Evolutionary conservation across 2,113 vertebrate species (phyloP).

Genomic region (Herpetotheres cachinnans): DNA sequence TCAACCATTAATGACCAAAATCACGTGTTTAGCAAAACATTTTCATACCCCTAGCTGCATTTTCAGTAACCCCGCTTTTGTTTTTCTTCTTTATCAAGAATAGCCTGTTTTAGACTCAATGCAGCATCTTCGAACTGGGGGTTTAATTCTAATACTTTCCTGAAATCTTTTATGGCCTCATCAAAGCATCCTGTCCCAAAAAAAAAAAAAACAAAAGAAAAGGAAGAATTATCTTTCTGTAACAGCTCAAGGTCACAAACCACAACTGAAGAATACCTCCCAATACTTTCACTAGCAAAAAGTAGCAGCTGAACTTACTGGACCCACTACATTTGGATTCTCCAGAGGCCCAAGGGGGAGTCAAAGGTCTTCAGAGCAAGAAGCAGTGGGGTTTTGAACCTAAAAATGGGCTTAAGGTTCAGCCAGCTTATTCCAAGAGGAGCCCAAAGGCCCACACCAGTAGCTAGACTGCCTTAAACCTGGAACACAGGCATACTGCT

Average conservation of each 20-base stretch:
- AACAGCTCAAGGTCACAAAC: neutral
- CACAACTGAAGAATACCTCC: neutral
- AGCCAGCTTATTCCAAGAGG: neutral
- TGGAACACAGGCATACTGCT: neutral
- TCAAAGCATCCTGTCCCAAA: conserved; percentile 84
- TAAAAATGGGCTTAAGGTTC: neutral
- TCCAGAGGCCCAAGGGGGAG: neutral
- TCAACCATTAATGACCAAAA: neutral
- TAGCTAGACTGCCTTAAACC: neutral
- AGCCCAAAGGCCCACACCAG: neutral
- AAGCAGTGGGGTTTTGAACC: neutral
- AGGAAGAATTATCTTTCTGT: neutral
- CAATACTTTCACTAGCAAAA: neutral
- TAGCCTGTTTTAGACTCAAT: conserved; percentile 85
- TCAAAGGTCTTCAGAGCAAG: neutral
- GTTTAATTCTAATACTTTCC: conserved; percentile 84
- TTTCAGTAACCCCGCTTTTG: conserved; percentile 76
- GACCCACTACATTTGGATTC: neutral
- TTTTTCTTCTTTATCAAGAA: conserved; percentile 86
- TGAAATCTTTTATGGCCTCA: conserved; percentile 88
- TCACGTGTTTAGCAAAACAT: neutral
- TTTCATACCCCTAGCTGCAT: neutral
- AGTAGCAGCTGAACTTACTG: neutral
- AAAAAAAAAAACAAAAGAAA: neutral
- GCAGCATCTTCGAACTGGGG: conserved; percentile 89